Percentiles rank a stretch among this genome's conserved stretches.
Conservation (phyloP, 2,888 invertebrate species). For the Helicoverpa assulta region DNA sequence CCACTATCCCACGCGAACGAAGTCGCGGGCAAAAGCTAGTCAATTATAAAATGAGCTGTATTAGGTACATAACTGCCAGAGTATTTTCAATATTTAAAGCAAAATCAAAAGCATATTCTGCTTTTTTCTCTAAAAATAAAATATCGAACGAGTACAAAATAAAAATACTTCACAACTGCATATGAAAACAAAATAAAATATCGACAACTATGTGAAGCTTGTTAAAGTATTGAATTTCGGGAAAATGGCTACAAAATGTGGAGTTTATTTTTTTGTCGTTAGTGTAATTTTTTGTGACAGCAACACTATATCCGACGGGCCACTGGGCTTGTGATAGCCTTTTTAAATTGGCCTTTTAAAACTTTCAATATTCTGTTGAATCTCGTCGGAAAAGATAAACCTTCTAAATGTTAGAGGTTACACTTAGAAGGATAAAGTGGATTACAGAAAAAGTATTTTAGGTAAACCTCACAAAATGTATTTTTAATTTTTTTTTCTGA, state of each 20-base stretch:
- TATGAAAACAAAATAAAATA: not conserved
- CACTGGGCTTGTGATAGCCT: not conserved
- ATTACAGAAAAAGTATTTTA: too few relatives aligned
- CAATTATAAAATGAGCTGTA: too few relatives aligned
- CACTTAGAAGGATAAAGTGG: too few relatives aligned
- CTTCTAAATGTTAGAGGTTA: not conserved
- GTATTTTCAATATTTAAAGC: not conserved
- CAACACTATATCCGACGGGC: not conserved
- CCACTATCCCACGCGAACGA: too few relatives aligned
- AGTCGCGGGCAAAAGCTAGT: too few relatives aligned
- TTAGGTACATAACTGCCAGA: not conserved
- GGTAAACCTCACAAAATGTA: not conserved
- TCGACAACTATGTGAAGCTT: not conserved
- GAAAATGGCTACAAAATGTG: not conserved
- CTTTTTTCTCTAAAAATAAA: not conserved
- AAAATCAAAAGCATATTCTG: not conserved
- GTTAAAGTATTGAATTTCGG: slow-evolving; percentile 8
- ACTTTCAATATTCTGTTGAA: slow-evolving; percentile 8
- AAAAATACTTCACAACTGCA: not conserved
- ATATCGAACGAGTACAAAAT: not conserved
- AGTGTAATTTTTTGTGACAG: not conserved
- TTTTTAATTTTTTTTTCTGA: too few relatives aligned
- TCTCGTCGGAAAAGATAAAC: not conserved
- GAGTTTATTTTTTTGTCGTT: not conserved
- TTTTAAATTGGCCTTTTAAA: slow-evolving; percentile 15